These are phyloP conservation scores for Chroicocephalus ridibundus DNA, from an alignment of 2,113 vertebrate species.

Conservation along the genomic window DNA sequence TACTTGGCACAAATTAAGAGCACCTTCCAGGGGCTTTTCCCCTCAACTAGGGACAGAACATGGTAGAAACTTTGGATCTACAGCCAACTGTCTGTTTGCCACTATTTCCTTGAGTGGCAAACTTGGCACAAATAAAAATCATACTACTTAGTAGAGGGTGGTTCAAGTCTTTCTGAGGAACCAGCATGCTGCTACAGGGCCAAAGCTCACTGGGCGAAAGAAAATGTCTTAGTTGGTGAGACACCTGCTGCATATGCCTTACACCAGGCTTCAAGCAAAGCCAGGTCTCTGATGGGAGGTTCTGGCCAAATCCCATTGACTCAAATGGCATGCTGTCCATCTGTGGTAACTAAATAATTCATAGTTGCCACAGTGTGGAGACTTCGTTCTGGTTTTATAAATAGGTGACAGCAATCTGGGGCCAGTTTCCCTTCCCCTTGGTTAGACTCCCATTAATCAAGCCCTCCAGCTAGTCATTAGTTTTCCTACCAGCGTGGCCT, in stretches of 20 bases:
- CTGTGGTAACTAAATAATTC: conserved; percentile 16
- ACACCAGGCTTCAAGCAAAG: background rate
- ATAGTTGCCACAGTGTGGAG: background rate
- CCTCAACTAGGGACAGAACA: background rate
- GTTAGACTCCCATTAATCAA: background rate
- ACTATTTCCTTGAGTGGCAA: background rate
- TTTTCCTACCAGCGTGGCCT: background rate
- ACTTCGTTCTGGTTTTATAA: background rate
- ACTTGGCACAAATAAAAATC: background rate
- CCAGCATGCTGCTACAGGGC: background rate
- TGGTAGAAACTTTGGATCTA: background rate
- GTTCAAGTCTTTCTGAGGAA: background rate
- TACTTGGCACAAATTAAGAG: background rate
- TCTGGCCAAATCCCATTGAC: background rate
- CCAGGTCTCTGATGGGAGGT: background rate
- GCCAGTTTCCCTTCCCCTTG: background rate
- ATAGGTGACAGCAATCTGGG: background rate
- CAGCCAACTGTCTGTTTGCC: background rate
- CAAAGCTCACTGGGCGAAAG: background rate
- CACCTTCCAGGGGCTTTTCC: background rate
- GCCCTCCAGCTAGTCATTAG: background rate
- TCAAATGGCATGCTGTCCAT: background rate
- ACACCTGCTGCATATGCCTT: background rate
- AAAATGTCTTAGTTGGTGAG: background rate
- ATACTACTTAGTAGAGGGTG: rapidly evolving